Conservation (phyloP, 2,797 vertebrate genomes). For the Todus mexicanus region DNA sequence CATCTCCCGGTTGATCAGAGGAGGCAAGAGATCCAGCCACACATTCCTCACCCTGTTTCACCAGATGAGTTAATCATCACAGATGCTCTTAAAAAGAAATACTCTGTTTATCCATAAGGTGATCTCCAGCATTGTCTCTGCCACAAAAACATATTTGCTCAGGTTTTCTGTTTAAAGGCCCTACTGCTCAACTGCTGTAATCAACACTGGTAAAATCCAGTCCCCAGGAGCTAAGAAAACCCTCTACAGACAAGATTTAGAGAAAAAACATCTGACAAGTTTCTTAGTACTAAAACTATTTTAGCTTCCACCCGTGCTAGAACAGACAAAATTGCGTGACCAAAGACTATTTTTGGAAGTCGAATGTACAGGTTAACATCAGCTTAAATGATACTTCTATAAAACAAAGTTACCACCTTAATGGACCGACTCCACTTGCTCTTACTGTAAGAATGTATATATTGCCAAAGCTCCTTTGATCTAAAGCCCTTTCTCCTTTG, state of each 20-base stretch:
- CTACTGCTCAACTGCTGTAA: neutral
- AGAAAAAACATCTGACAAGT: neutral
- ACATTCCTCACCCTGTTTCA: no score
- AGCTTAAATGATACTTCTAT: neutral
- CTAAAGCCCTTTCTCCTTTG: neutral
- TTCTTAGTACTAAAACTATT: neutral
- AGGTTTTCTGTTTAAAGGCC: neutral
- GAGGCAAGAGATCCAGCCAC: neutral
- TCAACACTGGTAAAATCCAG: neutral
- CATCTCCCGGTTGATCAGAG: neutral
- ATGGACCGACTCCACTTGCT: neutral
- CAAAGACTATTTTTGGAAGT: neutral
- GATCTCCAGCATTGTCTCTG: neutral
- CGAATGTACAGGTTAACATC: neutral
- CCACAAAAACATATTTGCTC: neutral
- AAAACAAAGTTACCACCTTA: neutral
- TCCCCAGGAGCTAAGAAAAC: neutral
- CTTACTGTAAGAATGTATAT: neutral
- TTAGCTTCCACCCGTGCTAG: neutral
- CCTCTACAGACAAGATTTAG: neutral
- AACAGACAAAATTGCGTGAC: neutral
- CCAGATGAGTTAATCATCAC: neutral
- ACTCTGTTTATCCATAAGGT: neutral
- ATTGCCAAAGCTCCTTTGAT: neutral
- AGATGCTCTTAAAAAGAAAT: neutral